Evolutionary conservation across 2,888 invertebrate species (phyloP).

Genomic region (Drosophila mimica): DNA sequence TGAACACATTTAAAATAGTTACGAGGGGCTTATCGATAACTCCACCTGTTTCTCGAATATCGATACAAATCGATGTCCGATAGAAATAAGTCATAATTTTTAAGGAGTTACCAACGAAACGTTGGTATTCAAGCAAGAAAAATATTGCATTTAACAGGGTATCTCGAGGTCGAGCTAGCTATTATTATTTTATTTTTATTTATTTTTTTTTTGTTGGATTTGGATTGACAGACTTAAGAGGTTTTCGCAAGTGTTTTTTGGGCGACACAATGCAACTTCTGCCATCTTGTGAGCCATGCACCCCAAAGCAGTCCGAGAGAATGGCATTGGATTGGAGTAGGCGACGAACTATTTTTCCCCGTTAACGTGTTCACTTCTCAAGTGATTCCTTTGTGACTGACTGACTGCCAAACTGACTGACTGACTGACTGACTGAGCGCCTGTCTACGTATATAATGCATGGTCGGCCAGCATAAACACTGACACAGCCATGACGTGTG

Average conservation of each 20-base stretch:
- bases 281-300: conserved; percentile 30
- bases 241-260: conserved; percentile 68
- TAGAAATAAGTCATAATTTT: neutral
- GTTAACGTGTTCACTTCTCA: conserved; percentile 75
- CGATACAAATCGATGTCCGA: neutral
- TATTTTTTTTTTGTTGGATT: neutral
- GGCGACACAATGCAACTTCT: conserved; percentile 67
- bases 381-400: conserved; percentile 71
- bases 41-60: neutral
- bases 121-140: too few species aligned
- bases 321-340: conserved; percentile 63
- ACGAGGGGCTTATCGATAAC: neutral
- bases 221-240: conserved; percentile 73
- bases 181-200: neutral
- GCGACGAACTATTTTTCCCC: conserved; percentile 76
- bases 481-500: conserved; percentile 74
- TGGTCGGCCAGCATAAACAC: conserved; percentile 62
- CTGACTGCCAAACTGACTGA: conserved; percentile 43
- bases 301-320: conserved; percentile 20
- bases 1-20: neutral
- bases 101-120: neutral
- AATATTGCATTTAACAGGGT: neutral
- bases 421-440: conserved; percentile 48
- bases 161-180: neutral
- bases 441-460: conserved; percentile 64